Base-by-base conservation (phyloP, 1,140 invertebrate species). In the Nixonia krombeini region DNA sequence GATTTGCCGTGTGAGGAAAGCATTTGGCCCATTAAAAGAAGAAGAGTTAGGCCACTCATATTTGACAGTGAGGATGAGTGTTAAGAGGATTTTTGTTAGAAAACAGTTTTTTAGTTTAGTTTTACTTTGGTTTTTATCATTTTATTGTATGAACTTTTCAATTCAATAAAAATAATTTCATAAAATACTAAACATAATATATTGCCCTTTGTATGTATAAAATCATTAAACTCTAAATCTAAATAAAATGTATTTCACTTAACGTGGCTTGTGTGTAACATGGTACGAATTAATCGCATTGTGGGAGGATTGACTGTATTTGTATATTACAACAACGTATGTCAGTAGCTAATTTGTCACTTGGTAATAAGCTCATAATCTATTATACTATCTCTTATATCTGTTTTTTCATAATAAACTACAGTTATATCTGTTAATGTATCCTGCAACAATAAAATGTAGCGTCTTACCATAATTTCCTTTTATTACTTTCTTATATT, bases 11-110 rank as follows among this genome's bases (percentile, higher is more conserved):
- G 15, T 50, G 47, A 38, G 12, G 23, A 50, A 50, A 35, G 38
- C 47, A 40, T 50, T 53, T 35, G n/a, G 21, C 51, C 29, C 10
- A 53, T 44, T 53, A 53, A 42, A 53, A 53, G 40, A 53, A 44
- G 28, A 26, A 16, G 38, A 53, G 51, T 53, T 53, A 53, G 51
- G 51, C 28, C 21, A 51, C 33, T 51, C 16, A 40, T 51, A 51
- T 51, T 8, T 51, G 35, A 51, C 35, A 51, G 33, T 25, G 47
- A 51, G 18, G 35, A 51, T 51, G 35, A 51, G 12, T 40, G 35
- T 28, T 51, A n/a, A 51, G 17, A 50, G 47, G 38, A 35, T 51
- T 51, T 51, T 51, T 40, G 35, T 38, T 51, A 35, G 13, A 51
- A 40, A 51, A 51, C 23, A 51, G 47, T 51, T 51, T 51, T 51